Percentiles rank a stretch among this genome's conserved stretches.
Conservation (phyloP, 2,797 vertebrate genomes). For the Ceryle rudis region DNA sequence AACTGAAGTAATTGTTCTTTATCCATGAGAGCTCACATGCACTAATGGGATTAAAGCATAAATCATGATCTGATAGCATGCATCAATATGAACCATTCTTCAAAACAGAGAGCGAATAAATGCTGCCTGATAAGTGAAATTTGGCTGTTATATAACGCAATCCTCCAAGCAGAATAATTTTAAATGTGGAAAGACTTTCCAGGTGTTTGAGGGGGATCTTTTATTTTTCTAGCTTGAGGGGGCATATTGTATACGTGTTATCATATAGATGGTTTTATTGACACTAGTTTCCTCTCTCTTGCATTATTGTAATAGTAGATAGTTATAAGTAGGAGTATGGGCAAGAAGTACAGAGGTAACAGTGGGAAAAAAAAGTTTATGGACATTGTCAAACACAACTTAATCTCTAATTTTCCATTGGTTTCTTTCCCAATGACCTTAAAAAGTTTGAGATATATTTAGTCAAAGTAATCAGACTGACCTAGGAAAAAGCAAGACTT, state of each 20-base stretch:
- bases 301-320: background rate
- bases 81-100: background rate
- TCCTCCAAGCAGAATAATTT: background rate
- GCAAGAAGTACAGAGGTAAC: background rate
- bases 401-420: background rate
- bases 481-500: background rate
- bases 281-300: background rate
- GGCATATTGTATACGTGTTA: fast-evolving
- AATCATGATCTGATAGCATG: background rate
- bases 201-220: fast-evolving
- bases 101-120: background rate
- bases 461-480: background rate
- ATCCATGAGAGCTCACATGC: background rate
- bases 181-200: background rate
- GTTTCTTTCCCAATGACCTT: background rate
- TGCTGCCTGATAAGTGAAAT: background rate
- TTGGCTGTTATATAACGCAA: background rate
- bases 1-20: background rate
- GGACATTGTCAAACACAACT: background rate
- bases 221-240: fast-evolving
- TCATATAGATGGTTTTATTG: background rate
- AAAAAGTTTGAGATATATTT: background rate
- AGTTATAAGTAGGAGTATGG: background rate
- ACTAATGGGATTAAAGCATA: background rate
- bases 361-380: background rate